These are phyloP conservation scores for Camponotus vicinus DNA, from an alignment of 1,140 invertebrate species.

Conservation along the genomic window DNA sequence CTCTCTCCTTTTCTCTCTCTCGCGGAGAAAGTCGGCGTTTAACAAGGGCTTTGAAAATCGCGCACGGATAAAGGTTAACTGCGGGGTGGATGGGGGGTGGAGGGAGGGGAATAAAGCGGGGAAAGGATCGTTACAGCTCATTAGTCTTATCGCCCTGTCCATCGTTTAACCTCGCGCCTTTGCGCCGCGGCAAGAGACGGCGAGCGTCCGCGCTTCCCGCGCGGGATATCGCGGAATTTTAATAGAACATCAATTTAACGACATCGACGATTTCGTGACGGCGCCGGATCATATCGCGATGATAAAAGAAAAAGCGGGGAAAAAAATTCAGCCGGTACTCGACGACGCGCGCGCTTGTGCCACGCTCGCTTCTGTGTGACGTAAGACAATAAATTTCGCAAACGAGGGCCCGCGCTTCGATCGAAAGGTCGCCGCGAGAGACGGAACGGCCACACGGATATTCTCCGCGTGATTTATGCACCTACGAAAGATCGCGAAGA, in stretches of 20 bases:
- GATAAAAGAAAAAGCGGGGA: neutral
- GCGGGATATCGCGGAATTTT: slow-evolving; percentile 68
- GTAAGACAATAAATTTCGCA: slow-evolving; percentile 74
- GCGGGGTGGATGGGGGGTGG: slow-evolving; percentile 11
- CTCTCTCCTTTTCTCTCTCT: neutral
- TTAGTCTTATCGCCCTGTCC: slow-evolving; percentile 74
- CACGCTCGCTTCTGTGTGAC: slow-evolving; percentile 41
- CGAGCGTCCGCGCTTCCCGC: slow-evolving; percentile 43
- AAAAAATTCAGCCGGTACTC: slow-evolving; percentile 40
- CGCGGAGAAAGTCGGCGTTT: slow-evolving; percentile 65
- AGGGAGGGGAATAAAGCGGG: slow-evolving; percentile 63
- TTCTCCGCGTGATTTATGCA: slow-evolving; percentile 71
- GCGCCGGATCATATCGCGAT: slow-evolving; percentile 38
- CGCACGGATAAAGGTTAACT: slow-evolving; percentile 73
- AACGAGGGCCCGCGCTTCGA: slow-evolving; percentile 56
- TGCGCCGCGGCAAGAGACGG: slow-evolving; percentile 8
- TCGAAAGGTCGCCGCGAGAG: slow-evolving; percentile 69
- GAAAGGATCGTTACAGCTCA: slow-evolving; percentile 76
- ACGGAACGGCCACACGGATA: slow-evolving; percentile 64
- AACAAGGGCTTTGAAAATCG: slow-evolving; percentile 72
- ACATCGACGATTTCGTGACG: slow-evolving; percentile 52
- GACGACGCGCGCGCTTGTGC: neutral
- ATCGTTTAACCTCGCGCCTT: slow-evolving; percentile 75
- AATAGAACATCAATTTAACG: slow-evolving; percentile 68
- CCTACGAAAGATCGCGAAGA: slow-evolving; percentile 69